phyloP scores from a whole-genome alignment of 1,140 invertebrate genomes.

The Oryctes rhinoceros region DNA sequence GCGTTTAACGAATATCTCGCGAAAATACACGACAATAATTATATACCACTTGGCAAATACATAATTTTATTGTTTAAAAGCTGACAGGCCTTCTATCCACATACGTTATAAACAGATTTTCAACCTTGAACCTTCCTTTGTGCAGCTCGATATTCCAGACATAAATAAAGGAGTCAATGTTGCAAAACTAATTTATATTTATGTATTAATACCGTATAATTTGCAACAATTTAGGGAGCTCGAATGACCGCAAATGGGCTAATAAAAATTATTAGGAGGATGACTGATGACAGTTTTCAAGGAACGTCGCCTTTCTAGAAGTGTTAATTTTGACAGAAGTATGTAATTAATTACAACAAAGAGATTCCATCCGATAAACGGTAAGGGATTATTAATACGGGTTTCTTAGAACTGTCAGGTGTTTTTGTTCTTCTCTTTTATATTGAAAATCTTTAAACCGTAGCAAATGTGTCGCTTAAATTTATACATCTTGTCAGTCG shows the following conservation, averaged over 20 bases:
- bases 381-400: neutral
- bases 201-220: constrained; percentile 35
- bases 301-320: neutral
- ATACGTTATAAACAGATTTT: constrained; percentile 26
- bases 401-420: neutral
- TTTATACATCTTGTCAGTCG: neutral
- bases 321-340: constrained; percentile 30
- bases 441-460: neutral
- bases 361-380: neutral
- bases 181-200: constrained; percentile 36
- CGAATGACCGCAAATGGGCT: neutral
- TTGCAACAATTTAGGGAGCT: constrained; percentile 36
- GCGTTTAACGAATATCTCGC: no score
- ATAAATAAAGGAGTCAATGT: constrained; percentile 36
- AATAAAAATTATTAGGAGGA: constrained; percentile 15
- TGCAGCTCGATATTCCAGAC: constrained; percentile 28
- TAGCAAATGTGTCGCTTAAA: neutral
- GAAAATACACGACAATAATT: neutral
- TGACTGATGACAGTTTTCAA: constrained; percentile 33
- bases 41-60: constrained; percentile 26
- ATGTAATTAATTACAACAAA: constrained; percentile 15
- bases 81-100: constrained; percentile 8
- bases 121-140: constrained; percentile 22
- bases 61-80: constrained; percentile 19
- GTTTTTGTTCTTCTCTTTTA: constrained; percentile 11